Percentiles rank a stretch among this genome's conserved stretches.
phyloP scores from a whole-genome alignment of 2,888 invertebrate genomes.

The Habroteleia sp. region DNA sequence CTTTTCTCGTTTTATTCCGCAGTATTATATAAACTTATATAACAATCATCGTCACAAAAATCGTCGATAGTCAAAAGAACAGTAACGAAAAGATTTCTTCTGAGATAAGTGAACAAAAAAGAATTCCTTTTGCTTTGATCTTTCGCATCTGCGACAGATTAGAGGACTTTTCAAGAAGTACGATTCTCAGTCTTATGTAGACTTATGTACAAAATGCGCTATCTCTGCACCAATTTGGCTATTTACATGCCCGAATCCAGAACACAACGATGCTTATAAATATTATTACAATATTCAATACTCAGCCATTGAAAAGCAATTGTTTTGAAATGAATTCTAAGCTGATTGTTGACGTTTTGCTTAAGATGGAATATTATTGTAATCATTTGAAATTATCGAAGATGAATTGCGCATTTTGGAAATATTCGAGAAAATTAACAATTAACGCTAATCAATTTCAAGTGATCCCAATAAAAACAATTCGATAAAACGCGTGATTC shows the following conservation, averaged over 20 bases:
- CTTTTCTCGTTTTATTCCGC: background rate
- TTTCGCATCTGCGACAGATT: constrained; percentile 6
- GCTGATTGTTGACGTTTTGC: too few species aligned
- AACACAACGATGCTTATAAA: constrained; percentile 7
- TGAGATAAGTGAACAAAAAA: background rate
- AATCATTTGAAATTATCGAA: too few species aligned
- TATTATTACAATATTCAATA: background rate
- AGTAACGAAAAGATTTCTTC: background rate
- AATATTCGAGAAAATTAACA: too few species aligned
- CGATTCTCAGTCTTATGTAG: constrained; percentile 55
- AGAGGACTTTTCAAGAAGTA: constrained; percentile 41
- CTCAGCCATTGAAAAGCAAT: background rate
- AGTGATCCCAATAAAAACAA: too few species aligned
- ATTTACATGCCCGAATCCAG: constrained; percentile 46
- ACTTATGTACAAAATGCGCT: constrained; percentile 60
- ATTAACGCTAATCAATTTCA: too few species aligned
- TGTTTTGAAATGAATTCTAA: background rate
- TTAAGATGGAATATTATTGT: too few species aligned
- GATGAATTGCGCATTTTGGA: too few species aligned
- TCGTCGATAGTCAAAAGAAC: constrained; percentile 3
- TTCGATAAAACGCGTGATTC: too few species aligned
- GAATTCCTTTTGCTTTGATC: background rate
- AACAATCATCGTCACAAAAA: constrained; percentile 7
- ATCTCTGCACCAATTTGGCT: constrained; percentile 44
- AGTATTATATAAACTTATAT: constrained; percentile 21